phyloP scores from a whole-genome alignment of 2,888 invertebrate genomes.

The Lomographa bimaculata region DNA sequence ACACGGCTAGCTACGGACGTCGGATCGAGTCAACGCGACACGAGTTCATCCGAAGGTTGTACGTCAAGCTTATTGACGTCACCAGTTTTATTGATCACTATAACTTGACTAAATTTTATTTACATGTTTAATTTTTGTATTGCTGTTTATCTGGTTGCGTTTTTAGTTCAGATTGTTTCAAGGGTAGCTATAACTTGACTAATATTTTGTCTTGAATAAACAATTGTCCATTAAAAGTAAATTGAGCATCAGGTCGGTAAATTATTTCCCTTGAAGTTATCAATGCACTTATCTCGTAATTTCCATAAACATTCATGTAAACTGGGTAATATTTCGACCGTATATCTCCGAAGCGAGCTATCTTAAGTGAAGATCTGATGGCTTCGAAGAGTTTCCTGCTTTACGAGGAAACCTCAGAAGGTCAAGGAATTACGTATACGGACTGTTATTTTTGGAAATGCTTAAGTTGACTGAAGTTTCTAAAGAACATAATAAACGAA shows the following conservation, averaged over 20 bases:
- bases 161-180: neutral
- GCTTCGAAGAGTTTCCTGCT: constrained; percentile 28
- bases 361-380: constrained; percentile 29
- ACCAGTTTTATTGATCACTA: too few species aligned
- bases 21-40: neutral
- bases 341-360: constrained; percentile 33
- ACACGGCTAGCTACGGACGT: constrained; percentile 72
- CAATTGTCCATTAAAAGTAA: constrained; percentile 6
- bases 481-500: too few species aligned
- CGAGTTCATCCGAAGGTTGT: too few species aligned
- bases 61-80: too few species aligned
- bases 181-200: constrained; percentile 35
- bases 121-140: too few species aligned
- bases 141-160: too few species aligned
- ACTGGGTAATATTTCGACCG: constrained; percentile 31
- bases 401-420: constrained; percentile 28
- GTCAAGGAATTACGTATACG: constrained; percentile 29
- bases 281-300: constrained; percentile 32
- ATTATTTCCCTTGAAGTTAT: constrained; percentile 27
- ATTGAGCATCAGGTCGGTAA: constrained; percentile 13
- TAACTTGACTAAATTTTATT: constrained; percentile 25
- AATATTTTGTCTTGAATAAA: constrained; percentile 8
- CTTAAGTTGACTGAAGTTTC: neutral
- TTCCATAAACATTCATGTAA: constrained; percentile 33
- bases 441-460: constrained; percentile 3